A percentile compares a stretch with the other conserved stretches of the same genome.
Conservation (phyloP, 2,888 invertebrate species). For the Dexiosoma caninum region DNA sequence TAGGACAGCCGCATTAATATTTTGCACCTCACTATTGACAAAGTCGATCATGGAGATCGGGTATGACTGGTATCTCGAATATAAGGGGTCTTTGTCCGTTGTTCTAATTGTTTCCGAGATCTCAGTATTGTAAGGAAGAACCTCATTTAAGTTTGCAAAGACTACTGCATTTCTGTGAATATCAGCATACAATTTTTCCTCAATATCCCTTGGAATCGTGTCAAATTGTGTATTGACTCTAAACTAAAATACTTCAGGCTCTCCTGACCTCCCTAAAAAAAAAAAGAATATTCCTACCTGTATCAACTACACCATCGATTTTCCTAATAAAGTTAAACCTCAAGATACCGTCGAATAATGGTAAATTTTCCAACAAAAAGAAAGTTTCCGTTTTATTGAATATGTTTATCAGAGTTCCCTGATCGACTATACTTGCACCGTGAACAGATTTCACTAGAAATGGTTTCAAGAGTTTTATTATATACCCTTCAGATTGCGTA, state of each 20-base stretch:
- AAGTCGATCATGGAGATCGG: conserved; percentile 53
- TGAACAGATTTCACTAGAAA: conserved; percentile 48
- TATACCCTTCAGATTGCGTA: conserved; percentile 32
- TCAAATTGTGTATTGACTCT: neutral
- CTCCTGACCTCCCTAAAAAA: conserved; percentile 46
- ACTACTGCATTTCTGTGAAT: neutral
- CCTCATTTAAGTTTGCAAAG: conserved; percentile 8
- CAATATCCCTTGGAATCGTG: conserved; percentile 7
- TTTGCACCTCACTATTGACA: conserved; percentile 44
- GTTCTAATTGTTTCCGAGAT: neutral
- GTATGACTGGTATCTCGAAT: conserved; percentile 53
- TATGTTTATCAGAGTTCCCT: conserved; percentile 29
- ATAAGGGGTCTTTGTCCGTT: conserved; percentile 44
- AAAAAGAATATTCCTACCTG: neutral
- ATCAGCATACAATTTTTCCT: neutral
- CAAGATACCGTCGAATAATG: conserved; percentile 56
- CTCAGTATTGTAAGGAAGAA: conserved; percentile 9
- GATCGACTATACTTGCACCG: conserved; percentile 16
- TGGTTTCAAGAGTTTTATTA: neutral
- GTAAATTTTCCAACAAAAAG: conserved; percentile 45
- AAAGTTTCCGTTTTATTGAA: conserved; percentile 47
- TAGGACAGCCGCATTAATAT: no score
- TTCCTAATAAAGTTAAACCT: conserved; percentile 53
- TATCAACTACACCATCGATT: conserved; percentile 23
- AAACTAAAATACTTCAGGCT: conserved; percentile 19